These are phyloP conservation scores for Riptortus pedestris DNA, from an alignment of 1,140 invertebrate species.

Conservation along the genomic window DNA sequence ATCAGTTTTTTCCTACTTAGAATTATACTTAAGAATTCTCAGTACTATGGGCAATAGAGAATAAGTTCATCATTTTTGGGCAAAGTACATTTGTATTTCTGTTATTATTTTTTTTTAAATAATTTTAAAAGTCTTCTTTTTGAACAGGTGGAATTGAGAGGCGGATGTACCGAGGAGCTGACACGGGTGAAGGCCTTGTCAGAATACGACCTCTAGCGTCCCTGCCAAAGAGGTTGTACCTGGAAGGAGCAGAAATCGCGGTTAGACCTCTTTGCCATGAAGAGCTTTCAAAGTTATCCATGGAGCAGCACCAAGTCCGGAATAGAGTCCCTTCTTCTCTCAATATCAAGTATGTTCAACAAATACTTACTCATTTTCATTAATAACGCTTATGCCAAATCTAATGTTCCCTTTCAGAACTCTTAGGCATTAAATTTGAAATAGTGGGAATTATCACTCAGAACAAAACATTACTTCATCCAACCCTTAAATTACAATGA, in stretches of 20 bases:
- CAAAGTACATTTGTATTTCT: too few species aligned
- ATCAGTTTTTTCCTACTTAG: too few species aligned
- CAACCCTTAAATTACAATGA: too few species aligned
- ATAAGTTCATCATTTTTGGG: too few species aligned
- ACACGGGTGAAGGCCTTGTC: conserved; percentile 39
- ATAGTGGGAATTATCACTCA: too few species aligned
- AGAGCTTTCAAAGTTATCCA: conserved; percentile 23
- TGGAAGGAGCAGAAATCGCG: conserved; percentile 22
- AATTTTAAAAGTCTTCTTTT: neutral
- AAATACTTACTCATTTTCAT: too few species aligned
- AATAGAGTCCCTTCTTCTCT: neutral
- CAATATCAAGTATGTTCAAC: conserved; percentile 21
- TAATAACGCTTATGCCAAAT: neutral
- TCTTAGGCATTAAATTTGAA: too few species aligned
- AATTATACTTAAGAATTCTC: too few species aligned
- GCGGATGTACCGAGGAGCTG: conserved; percentile 38
- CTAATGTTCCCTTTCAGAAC: too few species aligned
- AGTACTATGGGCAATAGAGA: too few species aligned
- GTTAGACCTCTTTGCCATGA: conserved; percentile 22
- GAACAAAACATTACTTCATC: too few species aligned
- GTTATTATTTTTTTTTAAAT: too few species aligned
- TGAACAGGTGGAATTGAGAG: conserved; percentile 37
- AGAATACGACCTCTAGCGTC: conserved; percentile 32
- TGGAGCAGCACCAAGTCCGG: neutral
- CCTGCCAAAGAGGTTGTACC: conserved; percentile 24